Percentiles rank a stretch among this genome's conserved stretches.
Conservation (phyloP, 2,888 invertebrate genomes). For the Rotaria macrura region DNA sequence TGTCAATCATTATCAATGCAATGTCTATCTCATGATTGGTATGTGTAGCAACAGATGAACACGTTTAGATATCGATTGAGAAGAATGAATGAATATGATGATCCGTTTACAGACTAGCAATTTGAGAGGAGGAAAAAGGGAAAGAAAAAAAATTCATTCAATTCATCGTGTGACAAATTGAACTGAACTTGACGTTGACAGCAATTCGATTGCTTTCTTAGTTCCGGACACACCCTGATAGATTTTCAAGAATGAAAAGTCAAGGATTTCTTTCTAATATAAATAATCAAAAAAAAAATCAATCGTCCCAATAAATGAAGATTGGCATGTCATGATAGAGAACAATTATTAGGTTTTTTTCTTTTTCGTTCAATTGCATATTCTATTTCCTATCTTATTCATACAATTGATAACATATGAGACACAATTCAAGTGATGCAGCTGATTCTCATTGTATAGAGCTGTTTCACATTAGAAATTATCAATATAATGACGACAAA, state of each 20-base stretch:
- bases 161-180: neutral
- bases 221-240: neutral
- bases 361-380: neutral
- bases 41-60: neutral
- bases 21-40: neutral
- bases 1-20: neutral
- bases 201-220: neutral
- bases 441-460: neutral
- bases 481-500: neutral
- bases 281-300: neutral
- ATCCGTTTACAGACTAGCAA: neutral
- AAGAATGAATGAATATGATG: neutral
- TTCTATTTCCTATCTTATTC: neutral
- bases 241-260: neutral
- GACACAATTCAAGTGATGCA: neutral
- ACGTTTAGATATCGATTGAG: neutral
- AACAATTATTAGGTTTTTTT: neutral
- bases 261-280: neutral
- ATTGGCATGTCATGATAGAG: neutral
- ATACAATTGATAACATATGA: neutral
- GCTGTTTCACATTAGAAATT: neutral
- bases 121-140: neutral
- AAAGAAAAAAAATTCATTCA: neutral
- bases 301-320: neutral
- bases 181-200: constrained; percentile 6